Conservation (phyloP, 2,113 vertebrate species). For the Muntiacus reevesi region DNA sequence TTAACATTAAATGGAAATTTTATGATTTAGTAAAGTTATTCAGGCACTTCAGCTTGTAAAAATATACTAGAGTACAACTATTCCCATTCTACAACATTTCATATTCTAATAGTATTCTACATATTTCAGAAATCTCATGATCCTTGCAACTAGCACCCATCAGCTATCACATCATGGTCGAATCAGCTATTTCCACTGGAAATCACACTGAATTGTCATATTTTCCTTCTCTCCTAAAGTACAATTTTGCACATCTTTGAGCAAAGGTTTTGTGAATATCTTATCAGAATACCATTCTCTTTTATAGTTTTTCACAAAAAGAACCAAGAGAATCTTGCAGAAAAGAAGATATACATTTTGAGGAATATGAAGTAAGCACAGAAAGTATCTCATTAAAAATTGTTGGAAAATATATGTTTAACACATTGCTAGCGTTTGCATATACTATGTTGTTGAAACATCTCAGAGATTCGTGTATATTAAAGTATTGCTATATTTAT, state of each 20-base stretch:
- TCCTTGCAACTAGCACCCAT: not conserved
- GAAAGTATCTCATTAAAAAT: not conserved
- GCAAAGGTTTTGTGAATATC: not conserved
- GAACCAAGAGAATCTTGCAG: fast-evolving
- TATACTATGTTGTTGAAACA: not conserved
- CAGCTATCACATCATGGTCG: not conserved
- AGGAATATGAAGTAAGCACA: not conserved
- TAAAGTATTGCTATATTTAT: not conserved
- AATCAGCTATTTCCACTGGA: not conserved
- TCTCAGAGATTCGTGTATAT: not conserved
- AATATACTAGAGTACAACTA: not conserved
- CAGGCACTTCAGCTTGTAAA: not conserved
- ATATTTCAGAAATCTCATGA: not conserved
- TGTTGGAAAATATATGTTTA: not conserved
- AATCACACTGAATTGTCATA: not conserved
- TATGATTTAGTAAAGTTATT: not conserved
- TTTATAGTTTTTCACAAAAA: not conserved
- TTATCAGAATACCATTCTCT: not conserved
- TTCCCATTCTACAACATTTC: not conserved
- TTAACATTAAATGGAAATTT: not conserved
- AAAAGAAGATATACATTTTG: not conserved
- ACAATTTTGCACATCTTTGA: not conserved
- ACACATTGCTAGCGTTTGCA: not conserved
- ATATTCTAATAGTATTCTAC: not conserved
- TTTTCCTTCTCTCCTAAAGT: not conserved